A percentile compares a stretch with the other conserved stretches of the same genome.
phyloP scores from a whole-genome alignment of 2,888 invertebrate species.

The Carpatolechia fugitivella region DNA sequence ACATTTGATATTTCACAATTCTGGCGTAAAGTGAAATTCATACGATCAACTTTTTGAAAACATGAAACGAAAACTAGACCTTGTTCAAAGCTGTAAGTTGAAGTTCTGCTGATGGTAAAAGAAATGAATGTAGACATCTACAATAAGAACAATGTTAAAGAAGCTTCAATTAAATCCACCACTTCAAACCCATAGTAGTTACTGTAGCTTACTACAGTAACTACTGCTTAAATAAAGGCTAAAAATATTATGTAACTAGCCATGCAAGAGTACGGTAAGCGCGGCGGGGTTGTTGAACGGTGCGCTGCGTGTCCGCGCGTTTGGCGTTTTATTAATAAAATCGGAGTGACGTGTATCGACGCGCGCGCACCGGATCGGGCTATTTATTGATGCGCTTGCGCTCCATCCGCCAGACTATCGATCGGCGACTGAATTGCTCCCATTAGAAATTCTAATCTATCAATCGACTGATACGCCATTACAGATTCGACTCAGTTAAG shows the following conservation, averaged over 20 bases:
- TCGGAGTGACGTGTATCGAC: slow-evolving; percentile 71
- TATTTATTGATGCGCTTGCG: slow-evolving; percentile 70
- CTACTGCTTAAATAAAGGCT: slow-evolving; percentile 27
- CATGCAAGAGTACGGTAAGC: slow-evolving; percentile 41
- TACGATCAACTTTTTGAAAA: no score
- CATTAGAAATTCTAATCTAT: slow-evolving; percentile 11
- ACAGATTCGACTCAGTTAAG: slow-evolving; percentile 38
- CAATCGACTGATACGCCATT: slow-evolving; percentile 25
- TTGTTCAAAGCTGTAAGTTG: no score
- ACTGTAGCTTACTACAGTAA: slow-evolving; percentile 19
- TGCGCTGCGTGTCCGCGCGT: slow-evolving; percentile 43
- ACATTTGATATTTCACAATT: neutral
- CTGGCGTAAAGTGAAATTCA: neutral
- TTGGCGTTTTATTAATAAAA: slow-evolving; percentile 75
- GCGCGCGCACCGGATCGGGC: slow-evolving; percentile 59
- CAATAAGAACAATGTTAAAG: no score
- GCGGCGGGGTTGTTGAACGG: slow-evolving; percentile 54
- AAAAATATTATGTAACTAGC: slow-evolving; percentile 46
- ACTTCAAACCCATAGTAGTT: no score
- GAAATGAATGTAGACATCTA: no score
- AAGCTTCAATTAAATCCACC: no score
- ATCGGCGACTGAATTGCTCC: slow-evolving; percentile 36
- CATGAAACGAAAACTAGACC: no score
- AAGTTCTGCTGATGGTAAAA: no score
- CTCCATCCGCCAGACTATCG: slow-evolving; percentile 43